phyloP scores from a whole-genome alignment of 2,888 invertebrate species.

The Morinoia aosen region DNA sequence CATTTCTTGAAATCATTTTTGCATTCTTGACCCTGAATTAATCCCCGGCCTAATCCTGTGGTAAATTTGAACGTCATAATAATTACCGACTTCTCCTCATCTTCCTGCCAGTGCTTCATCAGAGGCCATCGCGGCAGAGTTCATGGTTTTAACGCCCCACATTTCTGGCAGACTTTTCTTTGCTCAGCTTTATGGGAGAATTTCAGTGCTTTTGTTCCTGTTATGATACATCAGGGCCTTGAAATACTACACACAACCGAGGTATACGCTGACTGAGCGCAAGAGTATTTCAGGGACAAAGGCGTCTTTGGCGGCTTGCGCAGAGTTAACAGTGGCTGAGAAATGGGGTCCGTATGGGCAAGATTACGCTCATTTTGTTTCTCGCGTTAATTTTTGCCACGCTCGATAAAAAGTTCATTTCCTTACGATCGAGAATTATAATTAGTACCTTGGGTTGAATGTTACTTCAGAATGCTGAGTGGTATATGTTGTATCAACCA shows the following conservation, averaged over 20 bases:
- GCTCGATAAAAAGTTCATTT: too few species aligned
- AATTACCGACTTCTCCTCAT: neutral
- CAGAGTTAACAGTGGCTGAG: neutral
- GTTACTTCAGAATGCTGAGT: too few species aligned
- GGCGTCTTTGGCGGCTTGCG: neutral
- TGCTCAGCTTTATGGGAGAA: neutral
- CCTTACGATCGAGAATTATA: too few species aligned
- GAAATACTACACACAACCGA: neutral
- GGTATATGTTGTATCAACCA: too few species aligned
- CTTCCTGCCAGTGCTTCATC: neutral
- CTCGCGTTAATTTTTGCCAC: too few species aligned
- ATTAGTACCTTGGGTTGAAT: too few species aligned
- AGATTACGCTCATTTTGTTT: too few species aligned
- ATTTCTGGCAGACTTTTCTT: slow-evolving; percentile 17
- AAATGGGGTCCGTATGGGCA: neutral
- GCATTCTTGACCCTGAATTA: neutral
- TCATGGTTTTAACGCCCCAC: neutral
- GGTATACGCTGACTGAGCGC: neutral
- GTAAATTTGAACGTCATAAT: slow-evolving; percentile 12
- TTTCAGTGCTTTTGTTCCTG: neutral
- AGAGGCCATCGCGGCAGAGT: neutral
- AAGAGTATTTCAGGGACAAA: neutral
- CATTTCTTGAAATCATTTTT: neutral
- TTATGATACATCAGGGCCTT: neutral
- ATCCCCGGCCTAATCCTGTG: slow-evolving; percentile 2